Conservation (phyloP, 2,888 invertebrate genomes). For the Drosophila barbarae region DNA sequence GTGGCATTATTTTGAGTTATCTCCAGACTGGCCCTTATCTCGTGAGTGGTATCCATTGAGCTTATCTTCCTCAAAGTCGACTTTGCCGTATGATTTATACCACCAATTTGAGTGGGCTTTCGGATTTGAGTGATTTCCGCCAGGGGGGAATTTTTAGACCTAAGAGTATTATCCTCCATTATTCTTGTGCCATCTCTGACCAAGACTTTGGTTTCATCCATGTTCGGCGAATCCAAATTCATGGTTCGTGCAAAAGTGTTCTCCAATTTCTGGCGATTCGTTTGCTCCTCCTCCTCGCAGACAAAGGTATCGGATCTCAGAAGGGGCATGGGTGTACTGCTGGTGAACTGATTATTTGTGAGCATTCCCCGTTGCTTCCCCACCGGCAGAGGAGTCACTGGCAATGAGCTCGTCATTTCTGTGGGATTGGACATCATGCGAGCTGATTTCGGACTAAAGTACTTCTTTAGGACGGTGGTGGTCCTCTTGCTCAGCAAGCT, state of each 20-base stretch:
- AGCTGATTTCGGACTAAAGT: slow-evolving; percentile 60
- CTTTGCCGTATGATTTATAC: slow-evolving; percentile 1
- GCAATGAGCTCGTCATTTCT: slow-evolving; percentile 53
- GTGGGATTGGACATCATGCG: slow-evolving; percentile 44
- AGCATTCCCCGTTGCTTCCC: slow-evolving; percentile 10
- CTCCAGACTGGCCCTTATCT: slow-evolving; percentile 2
- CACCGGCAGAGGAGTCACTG: slow-evolving; percentile 56
- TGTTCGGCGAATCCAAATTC: slow-evolving; percentile 32
- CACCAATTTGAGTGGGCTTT: slow-evolving; percentile 15
- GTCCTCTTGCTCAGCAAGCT: slow-evolving; percentile 74
- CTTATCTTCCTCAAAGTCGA: slow-evolving; percentile 1
- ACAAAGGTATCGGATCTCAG: slow-evolving; percentile 78
- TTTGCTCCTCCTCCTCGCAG: slow-evolving; percentile 65
- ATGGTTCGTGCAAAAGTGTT: slow-evolving; percentile 51
- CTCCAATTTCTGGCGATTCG: slow-evolving; percentile 40
- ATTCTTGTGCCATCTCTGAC: slow-evolving; percentile 30
- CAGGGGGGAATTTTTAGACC: neutral
- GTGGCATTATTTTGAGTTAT: slow-evolving; percentile 25
- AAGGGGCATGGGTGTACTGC: slow-evolving; percentile 62
- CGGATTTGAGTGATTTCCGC: slow-evolving; percentile 15
- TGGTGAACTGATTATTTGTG: slow-evolving; percentile 36
- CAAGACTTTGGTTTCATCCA: slow-evolving; percentile 12
- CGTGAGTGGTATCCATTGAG: slow-evolving; percentile 24
- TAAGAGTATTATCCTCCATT: slow-evolving; percentile 1
- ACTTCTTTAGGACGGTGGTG: slow-evolving; percentile 73